Base-by-base conservation (phyloP, 1,140 invertebrate genomes). In the Tetramorium alpestre region DNA sequence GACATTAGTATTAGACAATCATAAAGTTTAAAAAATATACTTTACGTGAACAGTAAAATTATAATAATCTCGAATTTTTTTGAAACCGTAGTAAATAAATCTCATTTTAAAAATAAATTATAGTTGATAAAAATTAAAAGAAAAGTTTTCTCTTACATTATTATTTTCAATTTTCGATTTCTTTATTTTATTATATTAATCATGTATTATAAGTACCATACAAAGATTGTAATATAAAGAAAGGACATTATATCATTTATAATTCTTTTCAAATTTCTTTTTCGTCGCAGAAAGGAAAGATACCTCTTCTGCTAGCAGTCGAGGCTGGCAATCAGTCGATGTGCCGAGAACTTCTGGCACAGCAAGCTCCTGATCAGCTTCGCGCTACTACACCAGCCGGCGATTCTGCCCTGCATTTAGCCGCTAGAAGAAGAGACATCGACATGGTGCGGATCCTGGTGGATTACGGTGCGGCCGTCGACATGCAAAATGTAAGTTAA, bases 271-370 rank as follows among this genome's bases (percentile, higher is more conserved):
- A 10, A 78, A 65, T 78, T 6, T n/a, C 7, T 56, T 75, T 62
- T 25, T 28, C 16, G 8, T 54, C 47, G 69, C 96, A 99, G 98
- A 97, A 97, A 95, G 99, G 99, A 84, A 98, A 98, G 95, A 98
- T 99, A 91, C 99, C 99, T 87, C 96, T 99, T 90, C 97, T 99
- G 92, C 95, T 99, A 90, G 98, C 99, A 44, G 97, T 99, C 75
- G 98, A 99, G 94, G 97, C 97, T 51, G 99, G 99, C 16, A 99
- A 99, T 95, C 97, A 98, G 93, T 98, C 98, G 75, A 98, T 99
- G 96, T 98, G 98, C 92, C 96, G 98, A 88, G 99, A 99, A 95
- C 96, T 99, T 28, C 96, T 99, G 75, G 96, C 97, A 92, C 96
- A 97, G 94, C 96, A 98, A 96, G 97, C 98, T 86, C 96, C 97